These are phyloP conservation scores for Lasioglossum lativentre DNA, from an alignment of 2,888 invertebrate genomes.

Conservation along the genomic window DNA sequence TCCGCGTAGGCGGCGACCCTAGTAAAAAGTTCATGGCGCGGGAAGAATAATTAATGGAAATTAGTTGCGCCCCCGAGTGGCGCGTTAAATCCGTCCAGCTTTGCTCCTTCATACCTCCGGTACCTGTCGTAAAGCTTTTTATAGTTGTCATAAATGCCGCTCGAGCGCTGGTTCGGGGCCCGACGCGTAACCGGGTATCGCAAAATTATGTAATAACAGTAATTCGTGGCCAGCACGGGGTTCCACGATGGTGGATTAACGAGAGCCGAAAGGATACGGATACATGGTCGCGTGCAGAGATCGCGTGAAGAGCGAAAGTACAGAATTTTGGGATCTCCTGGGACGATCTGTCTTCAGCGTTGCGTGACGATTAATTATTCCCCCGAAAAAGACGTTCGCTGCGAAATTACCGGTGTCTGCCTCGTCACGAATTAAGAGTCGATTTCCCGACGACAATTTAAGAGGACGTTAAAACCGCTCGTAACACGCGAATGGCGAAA, in stretches of 20 bases:
- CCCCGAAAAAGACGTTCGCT: too few species aligned
- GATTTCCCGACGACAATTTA: neutral
- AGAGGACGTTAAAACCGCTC: neutral
- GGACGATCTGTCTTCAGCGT: neutral
- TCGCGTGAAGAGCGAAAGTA: neutral
- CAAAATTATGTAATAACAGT: constrained; percentile 22
- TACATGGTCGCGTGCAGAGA: neutral
- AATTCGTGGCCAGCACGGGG: constrained; percentile 2
- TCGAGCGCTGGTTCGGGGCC: neutral
- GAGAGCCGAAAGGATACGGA: neutral
- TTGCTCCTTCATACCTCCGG: neutral
- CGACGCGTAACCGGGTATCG: neutral
- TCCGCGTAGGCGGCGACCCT: neutral
- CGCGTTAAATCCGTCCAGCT: neutral
- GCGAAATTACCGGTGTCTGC: neutral
- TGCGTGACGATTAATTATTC: neutral
- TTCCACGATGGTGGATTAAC: constrained; percentile 6
- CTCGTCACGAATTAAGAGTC: neutral
- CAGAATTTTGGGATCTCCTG: neutral
- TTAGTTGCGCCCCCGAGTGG: constrained; percentile 8
- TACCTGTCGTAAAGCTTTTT: constrained; percentile 49
- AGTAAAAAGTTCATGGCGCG: constrained; percentile 25
- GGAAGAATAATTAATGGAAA: constrained; percentile 49
- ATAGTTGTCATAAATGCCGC: constrained; percentile 39
- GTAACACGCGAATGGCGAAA: constrained; percentile 8